phyloP scores from a whole-genome alignment of 1,140 invertebrate species.

The Pogonognathellus flavescens region DNA sequence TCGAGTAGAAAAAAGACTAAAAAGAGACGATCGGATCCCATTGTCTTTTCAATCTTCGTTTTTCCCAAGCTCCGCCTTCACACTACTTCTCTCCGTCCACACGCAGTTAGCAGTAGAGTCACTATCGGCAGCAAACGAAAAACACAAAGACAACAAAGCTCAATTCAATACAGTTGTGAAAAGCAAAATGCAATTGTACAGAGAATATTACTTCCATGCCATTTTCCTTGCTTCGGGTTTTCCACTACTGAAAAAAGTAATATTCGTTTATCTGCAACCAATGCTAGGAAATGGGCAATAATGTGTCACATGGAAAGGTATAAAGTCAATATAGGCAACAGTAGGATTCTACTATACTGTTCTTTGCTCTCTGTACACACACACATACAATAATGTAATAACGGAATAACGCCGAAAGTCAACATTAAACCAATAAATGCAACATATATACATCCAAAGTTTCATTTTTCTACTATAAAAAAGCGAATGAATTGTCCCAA shows the following conservation, averaged over 20 bases:
- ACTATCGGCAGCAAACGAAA: conserved; percentile 1
- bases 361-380: neutral
- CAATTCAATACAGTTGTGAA: conserved; percentile 19
- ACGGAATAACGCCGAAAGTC: neutral
- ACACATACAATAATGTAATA: neutral
- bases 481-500: too few species aligned
- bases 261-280: conserved; percentile 40
- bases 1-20: conserved; percentile 17
- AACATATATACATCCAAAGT: too few species aligned
- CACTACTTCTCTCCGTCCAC: neutral
- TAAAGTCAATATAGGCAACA: neutral
- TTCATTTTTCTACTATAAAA: too few species aligned
- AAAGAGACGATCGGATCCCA: conserved; percentile 20
- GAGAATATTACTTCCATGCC: conserved; percentile 36
- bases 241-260: conserved; percentile 16
- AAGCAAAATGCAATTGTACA: conserved; percentile 28
- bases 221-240: conserved; percentile 10
- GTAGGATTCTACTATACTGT: neutral
- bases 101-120: neutral
- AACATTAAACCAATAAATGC: neutral
- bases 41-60: conserved; percentile 43
- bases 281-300: conserved; percentile 30
- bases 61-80: neutral
- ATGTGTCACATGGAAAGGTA: conserved; percentile 8
- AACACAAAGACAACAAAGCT: conserved; percentile 15